Conservation (phyloP, 53 echinoderm and acorn worm genomes). For the Paracentrotus lividus region DNA sequence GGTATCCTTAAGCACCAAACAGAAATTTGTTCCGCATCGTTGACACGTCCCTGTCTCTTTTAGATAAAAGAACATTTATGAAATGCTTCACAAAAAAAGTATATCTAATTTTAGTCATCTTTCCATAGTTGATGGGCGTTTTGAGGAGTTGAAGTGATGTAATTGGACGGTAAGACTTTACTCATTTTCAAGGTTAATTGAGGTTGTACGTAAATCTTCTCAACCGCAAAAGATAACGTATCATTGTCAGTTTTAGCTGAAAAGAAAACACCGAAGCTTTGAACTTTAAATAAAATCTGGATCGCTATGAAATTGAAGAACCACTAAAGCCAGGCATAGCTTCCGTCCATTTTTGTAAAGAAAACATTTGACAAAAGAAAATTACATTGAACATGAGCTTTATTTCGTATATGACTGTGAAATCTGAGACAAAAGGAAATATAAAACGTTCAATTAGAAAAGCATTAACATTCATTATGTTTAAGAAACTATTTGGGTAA, state of each 20-base stretch:
- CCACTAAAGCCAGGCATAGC: background rate
- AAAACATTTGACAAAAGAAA: background rate
- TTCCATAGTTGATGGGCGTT: conserved; percentile 2
- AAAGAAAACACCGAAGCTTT: background rate
- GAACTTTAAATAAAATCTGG: conserved; percentile 10
- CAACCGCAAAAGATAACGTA: conserved; percentile 19
- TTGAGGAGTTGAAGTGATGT: conserved; percentile 36
- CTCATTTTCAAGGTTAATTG: conserved; percentile 23
- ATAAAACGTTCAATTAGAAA: background rate
- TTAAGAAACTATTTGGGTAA: too few relatives aligned
- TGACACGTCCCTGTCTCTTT: conserved; percentile 38
- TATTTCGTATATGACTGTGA: background rate
- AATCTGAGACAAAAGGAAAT: background rate
- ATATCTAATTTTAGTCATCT: conserved; percentile 13
- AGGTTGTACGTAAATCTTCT: conserved; percentile 26
- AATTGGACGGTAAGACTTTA: conserved; percentile 12
- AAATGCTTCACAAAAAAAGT: background rate
- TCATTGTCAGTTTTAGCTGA: conserved; percentile 19
- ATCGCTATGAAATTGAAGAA: background rate
- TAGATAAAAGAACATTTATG: background rate
- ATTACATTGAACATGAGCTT: background rate
- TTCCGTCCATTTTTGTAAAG: background rate
- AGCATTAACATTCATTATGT: too few relatives aligned
- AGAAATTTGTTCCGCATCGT: conserved; percentile 40
- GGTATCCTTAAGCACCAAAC: conserved; percentile 44